phyloP scores from a whole-genome alignment of 2,888 invertebrate genomes.

The Hirtodrosophila alboralis region DNA sequence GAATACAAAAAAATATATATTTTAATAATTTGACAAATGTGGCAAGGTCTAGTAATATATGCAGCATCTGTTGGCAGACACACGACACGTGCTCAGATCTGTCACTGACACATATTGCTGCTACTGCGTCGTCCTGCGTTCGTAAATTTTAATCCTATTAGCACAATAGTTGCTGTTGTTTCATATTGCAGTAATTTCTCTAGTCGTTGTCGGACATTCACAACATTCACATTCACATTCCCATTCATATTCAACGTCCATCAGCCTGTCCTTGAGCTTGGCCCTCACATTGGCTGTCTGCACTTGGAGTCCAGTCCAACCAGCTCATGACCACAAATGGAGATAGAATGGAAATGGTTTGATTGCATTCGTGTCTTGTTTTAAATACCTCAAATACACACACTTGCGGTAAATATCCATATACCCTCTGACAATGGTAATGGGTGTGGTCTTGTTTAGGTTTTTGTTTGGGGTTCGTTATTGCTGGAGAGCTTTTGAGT shows the following conservation, averaged over 20 bases:
- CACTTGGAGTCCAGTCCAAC: conserved; percentile 5
- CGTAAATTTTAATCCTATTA: conserved; percentile 64
- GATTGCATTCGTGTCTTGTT: conserved; percentile 36
- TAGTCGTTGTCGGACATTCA: conserved; percentile 11
- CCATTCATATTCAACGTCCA: conserved; percentile 4
- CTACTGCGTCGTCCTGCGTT: conserved; percentile 7
- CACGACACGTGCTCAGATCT: background rate
- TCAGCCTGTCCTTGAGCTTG: conserved; percentile 46
- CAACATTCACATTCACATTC: no score
- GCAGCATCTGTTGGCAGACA: no score
- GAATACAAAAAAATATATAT: no score
- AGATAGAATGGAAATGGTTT: conserved; percentile 33
- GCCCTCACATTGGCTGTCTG: conserved; percentile 1
- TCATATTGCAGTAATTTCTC: conserved; percentile 53
- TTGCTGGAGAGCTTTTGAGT: no score
- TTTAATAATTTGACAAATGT: no score
- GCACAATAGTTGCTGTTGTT: conserved; percentile 57
- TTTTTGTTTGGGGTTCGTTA: background rate
- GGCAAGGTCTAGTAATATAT: no score
- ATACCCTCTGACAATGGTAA: background rate
- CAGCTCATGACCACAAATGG: conserved; percentile 25
- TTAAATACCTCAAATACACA: conserved; percentile 15
- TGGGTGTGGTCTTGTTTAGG: conserved; percentile 6
- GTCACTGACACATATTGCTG: conserved; percentile 14
- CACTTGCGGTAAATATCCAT: conserved; percentile 10